Base-by-base conservation (phyloP, 2,888 invertebrate genomes). In the Mythimna lalbum region DNA sequence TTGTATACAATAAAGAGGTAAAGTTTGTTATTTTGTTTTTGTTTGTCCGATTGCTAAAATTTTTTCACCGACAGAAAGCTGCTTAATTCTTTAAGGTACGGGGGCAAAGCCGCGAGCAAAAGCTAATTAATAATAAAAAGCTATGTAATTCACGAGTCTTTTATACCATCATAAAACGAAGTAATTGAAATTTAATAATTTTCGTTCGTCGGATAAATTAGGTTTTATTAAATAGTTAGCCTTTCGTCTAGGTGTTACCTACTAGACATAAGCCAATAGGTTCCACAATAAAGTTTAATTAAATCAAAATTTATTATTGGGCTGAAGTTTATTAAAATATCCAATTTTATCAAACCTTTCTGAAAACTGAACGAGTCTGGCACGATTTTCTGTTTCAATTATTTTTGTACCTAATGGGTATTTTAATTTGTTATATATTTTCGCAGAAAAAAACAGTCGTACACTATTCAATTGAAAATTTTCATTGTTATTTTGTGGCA, bases 341-440 rank as follows among this genome's bases (percentile, higher is more conserved):
- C 74, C 71, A 84, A 86, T 85, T 70, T 64, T 82, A 81, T 79
- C 47, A 75, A 85, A 82, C 68, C 71, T 80, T 80, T 80, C 56
- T 72, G 63, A 78, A 79, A 60, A 19, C 55, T 55, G 17, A 53
- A 55, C 7, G 33, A 61, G 19, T n/a, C 59, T 49, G 49, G 33
- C n/a, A 36, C 5, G 56, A 71, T 78, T 84, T 86, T 86, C 73
- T 83, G 80, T 84, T 84, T 83, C 79, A 88, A 87, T 87, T 87
- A 78, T 84, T 86, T 86, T 86, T 33, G 33, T 33, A 33, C 33
- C 72, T 77, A 64, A 81, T 85, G 78, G 82, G 77, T 67, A 76
- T 85, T 87, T 85, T 76, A 87, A 70, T 79, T 84, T 83, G 31
- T 36, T 6, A 27, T 63, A 27, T 43, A 23, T 52, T 64, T 56